Evolutionary conservation across 1,140 invertebrate genomes (phyloP).

Genomic region (Drosophila sproati): DNA sequence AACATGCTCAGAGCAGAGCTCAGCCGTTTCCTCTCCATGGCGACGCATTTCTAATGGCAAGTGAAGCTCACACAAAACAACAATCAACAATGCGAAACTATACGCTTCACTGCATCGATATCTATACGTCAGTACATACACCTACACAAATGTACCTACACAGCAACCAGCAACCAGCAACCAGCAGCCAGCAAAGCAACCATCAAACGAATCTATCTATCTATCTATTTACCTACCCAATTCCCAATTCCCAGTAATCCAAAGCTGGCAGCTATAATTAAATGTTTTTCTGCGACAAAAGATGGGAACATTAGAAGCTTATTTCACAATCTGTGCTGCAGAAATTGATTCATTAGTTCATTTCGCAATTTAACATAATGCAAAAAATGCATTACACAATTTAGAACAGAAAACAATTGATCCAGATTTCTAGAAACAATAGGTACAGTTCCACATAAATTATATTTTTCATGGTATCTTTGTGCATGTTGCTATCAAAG

Average conservation of each 20-base stretch:
- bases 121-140: background rate
- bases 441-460: no score
- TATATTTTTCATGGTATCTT: no score
- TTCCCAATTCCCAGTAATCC: slow-evolving; percentile 29
- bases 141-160: background rate
- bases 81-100: slow-evolving; percentile 44
- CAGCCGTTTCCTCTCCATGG: slow-evolving; percentile 9
- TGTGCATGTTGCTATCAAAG: no score
- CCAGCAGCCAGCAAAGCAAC: slow-evolving; percentile 1
- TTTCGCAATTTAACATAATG: slow-evolving; percentile 2
- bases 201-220: slow-evolving; percentile 12
- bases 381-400: background rate
- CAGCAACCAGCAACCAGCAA: background rate
- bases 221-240: slow-evolving; percentile 20
- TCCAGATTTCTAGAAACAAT: no score
- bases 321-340: slow-evolving; percentile 1
- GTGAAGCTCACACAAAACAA: slow-evolving; percentile 51
- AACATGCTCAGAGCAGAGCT: background rate
- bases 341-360: slow-evolving; percentile 4
- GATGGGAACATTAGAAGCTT: slow-evolving; percentile 11
- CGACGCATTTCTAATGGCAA: slow-evolving; percentile 57
- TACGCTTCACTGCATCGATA: slow-evolving; percentile 47
- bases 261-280: slow-evolving; percentile 39
- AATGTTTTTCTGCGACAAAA: slow-evolving; percentile 8
- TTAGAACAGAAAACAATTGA: background rate